Base-by-base conservation (phyloP, 2,888 invertebrate species). In the Diloba caeruleocephala region DNA sequence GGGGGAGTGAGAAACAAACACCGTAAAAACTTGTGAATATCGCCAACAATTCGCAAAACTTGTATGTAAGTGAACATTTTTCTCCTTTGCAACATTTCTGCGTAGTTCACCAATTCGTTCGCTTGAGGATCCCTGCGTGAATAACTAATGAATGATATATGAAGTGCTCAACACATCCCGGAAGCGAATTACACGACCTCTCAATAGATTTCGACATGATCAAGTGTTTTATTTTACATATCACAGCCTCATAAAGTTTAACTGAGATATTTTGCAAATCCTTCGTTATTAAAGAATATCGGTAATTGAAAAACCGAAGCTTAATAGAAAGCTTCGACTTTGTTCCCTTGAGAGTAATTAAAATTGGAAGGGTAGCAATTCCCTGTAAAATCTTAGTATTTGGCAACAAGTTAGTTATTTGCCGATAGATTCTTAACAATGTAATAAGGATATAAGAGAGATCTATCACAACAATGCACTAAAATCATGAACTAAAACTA, bases 21-120 rank as follows among this genome's bases (percentile, higher is more conserved):
- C 82, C 79, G 87, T 84, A 88, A 87, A 88, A 89, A 89, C 81
- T 87, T 84, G 82, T 76, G 79, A 83, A 84, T 81, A 84, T 83
- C 82, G 79, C 82, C 74, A 82, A 84, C 84, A 85, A 84, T 85
- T 84, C 83, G 72, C 76, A 69, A 84, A 64, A 84, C 71, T 86
- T 83, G 78, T 78, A 80, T 74, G 78, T 84, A 82, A 83, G 80
- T 79, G 76, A 82, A 72, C 73, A 79, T 81, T 81, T 82, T 80
- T 80, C 77, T 75, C 73, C 62, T 81, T 81, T 75, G 73, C 57
- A 78, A 81, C 72, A 79, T 79, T 71, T 66, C 57, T 56, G 56
- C 45, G 50, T 60, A 66, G 58, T 62, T 73, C 70, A 76, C 65
- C 76, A 81, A 79, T 82, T 77, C 60, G 56, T 36, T 38, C 37